A percentile compares a stretch with the other conserved stretches of the same genome.
Conservation (phyloP, 2,797 vertebrate genomes). For the Schizopygopsis pylzovi region DNA sequence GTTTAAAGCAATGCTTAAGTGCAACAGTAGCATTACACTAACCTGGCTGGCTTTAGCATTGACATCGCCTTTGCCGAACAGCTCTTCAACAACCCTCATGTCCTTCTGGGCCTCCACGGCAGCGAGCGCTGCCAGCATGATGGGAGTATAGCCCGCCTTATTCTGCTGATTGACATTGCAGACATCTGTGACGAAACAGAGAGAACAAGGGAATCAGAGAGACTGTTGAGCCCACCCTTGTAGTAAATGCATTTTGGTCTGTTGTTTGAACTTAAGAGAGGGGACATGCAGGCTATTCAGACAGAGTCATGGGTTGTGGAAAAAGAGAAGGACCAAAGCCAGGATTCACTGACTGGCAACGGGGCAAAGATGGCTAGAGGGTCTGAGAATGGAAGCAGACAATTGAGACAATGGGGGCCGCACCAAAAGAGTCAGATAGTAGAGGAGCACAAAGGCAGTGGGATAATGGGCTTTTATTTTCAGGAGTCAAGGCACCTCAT, state of each 20-base stretch:
- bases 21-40: constrained; percentile 56
- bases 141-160: constrained; percentile 98
- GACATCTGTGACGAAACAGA: constrained; percentile 80
- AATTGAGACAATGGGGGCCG: constrained; percentile 68
- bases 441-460: constrained; percentile 68
- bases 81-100: constrained; percentile 93
- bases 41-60: constrained; percentile 99
- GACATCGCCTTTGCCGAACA: constrained; percentile 94
- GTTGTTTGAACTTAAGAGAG: constrained; percentile 54
- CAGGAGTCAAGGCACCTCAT: constrained; percentile 70
- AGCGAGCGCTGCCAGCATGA: constrained; percentile 97
- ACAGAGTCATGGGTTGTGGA: constrained; percentile 22
- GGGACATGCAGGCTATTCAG: constrained; percentile 53
- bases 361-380: constrained; percentile 44
- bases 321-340: constrained; percentile 47
- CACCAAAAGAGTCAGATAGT: constrained; percentile 59
- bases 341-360: constrained; percentile 46
- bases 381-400: constrained; percentile 61
- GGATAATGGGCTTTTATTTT: constrained; percentile 72
- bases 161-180: constrained; percentile 99
- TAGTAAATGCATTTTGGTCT: constrained; percentile 41
- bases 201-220: constrained; percentile 52
- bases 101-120: constrained; percentile 92
- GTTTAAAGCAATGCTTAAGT: not conserved
- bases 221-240: constrained; percentile 42